Evolutionary conservation across 2,888 invertebrate genomes (phyloP).

Genomic region (Meteorus cinctellus): DNA sequence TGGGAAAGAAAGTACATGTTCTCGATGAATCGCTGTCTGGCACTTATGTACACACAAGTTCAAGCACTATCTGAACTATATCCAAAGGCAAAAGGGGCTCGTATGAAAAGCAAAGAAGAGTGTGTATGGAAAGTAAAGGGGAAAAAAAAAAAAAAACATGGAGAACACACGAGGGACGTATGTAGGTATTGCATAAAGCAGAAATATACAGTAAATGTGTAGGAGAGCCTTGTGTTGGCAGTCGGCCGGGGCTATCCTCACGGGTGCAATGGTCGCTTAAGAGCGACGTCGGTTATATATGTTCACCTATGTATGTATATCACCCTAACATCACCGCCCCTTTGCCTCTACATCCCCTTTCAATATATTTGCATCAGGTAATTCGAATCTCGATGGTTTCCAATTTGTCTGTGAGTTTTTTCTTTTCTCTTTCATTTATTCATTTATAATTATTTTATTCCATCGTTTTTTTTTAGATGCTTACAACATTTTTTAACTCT

Average conservation of each 20-base stretch:
- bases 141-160: constrained; percentile 12
- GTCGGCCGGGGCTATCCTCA: constrained; percentile 40
- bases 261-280: constrained; percentile 54
- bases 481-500: not conserved
- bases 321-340: not conserved
- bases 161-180: constrained; percentile 1
- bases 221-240: constrained; percentile 34
- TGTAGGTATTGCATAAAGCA: constrained; percentile 24
- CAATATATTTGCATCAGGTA: not conserved
- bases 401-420: constrained; percentile 6
- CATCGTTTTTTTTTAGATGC: not conserved
- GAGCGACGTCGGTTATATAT: constrained; percentile 50
- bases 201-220: constrained; percentile 14
- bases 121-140: not conserved
- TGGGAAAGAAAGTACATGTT: constrained; percentile 9
- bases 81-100: not conserved
- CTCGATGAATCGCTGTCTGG: constrained; percentile 34
- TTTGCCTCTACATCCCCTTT: not conserved
- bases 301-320: constrained; percentile 30
- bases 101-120: not conserved
- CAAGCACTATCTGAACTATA: constrained; percentile 25
- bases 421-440: not conserved
- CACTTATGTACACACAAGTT: constrained; percentile 29
- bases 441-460: not conserved
- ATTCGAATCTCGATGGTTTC: constrained; percentile 7